phyloP scores from a whole-genome alignment of 1,140 invertebrate genomes.

The Berghia stephanieae region DNA sequence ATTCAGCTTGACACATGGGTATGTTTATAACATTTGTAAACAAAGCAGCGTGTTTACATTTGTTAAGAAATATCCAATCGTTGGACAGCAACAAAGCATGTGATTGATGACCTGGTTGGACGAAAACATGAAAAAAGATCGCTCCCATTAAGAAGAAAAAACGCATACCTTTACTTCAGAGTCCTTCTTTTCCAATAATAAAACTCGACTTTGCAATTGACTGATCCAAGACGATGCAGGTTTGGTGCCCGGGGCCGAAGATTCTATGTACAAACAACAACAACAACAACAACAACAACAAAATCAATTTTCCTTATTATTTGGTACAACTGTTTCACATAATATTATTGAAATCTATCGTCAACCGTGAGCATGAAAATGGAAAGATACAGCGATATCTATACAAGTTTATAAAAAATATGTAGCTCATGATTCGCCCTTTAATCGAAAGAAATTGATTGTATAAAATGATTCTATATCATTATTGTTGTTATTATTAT shows the following conservation, averaged over 20 bases:
- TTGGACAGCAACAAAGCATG: background rate
- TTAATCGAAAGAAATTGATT: too few species aligned
- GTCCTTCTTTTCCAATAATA: slow-evolving; percentile 25
- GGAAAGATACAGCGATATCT: too few species aligned
- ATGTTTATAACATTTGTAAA: background rate
- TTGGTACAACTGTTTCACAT: too few species aligned
- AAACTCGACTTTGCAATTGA: slow-evolving; percentile 13
- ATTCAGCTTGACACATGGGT: too few species aligned
- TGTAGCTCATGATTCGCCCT: too few species aligned
- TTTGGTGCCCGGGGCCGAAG: background rate
- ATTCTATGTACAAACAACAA: background rate
- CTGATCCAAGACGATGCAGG: slow-evolving; percentile 16
- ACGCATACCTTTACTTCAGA: slow-evolving; percentile 20
- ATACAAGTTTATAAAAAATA: too few species aligned
- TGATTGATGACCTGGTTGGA: background rate
- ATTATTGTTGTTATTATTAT: too few species aligned
- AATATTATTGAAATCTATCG: background rate
- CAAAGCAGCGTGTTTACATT: background rate
- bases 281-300: background rate
- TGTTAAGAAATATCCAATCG: background rate
- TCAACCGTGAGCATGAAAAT: background rate
- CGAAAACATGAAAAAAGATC: background rate
- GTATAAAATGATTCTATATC: too few species aligned
- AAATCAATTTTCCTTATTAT: background rate
- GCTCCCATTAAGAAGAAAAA: background rate